Base-by-base conservation (phyloP, 2,888 invertebrate genomes). In the Drosophila lutescens region DNA sequence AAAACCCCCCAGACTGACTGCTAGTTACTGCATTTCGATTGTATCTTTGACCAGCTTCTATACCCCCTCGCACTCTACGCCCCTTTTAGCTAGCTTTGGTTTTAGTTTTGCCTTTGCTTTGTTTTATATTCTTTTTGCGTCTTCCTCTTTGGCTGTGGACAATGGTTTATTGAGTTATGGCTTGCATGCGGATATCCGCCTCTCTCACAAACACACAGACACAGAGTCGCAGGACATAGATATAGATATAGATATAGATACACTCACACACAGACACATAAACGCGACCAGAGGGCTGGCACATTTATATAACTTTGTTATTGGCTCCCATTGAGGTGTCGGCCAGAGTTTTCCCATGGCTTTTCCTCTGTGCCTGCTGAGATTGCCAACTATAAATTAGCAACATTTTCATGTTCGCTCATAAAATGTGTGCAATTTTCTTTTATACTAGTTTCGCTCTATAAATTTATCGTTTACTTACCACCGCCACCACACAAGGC, bases 111-210 rank as follows among this genome's bases (percentile, higher is more conserved):
- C 56, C 59, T 69, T 71, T 76, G 59, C 59, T 69, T 71, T 76
- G 59, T 67, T 76, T 76, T 76, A 77, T 76, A 65, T 66, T 50
- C 54, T 58, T 67, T 62, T 63, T 76, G 59, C 70, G 70, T 69
- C 59, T 69, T 69, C 61, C 54, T 71, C 74, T 80, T 76, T 76
- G 78, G 74, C 79, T 79, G 59, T 60, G 87, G 73, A 86, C 85
- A 84, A 86, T 85, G 85, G 77, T 81, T 84, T 85, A 85, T 85
- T 85, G 85, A 85, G 89, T 85, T 85, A 85, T 85, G 81, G 89
- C 81, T 84, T 85, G 89, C 89, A 85, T 88, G 85, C 85, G 85
- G 85, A 85, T 88, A 76, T 85, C 85, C 85, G 89, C 83, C 55
- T 62, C 69, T 60, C 68, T 55, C 47, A 65, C 61, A 63, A 56